Evolutionary conservation across 2,113 vertebrate species (phyloP), one percentile per base, ranked within the genome.

Genomic region (Gallinago media): DNA sequence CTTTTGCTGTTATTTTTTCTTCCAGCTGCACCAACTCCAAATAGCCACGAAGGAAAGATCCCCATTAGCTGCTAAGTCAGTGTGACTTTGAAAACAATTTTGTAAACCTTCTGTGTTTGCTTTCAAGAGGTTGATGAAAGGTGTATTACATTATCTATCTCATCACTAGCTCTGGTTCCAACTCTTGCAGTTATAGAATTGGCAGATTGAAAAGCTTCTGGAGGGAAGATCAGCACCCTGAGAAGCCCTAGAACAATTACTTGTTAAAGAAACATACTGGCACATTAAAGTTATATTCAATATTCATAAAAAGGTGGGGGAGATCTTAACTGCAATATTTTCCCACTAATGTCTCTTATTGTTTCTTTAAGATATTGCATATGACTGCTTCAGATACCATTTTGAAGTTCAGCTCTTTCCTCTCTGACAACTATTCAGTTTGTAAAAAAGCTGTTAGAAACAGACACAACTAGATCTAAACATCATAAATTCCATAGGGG

Each of bases 1-100:
- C 22, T 68, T 29, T 80, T 96, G 76, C 38, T 76, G 34, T 80
- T 96, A 95, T 38, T 92, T 94, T 91, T 97, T 91, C 32, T 96
- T 86, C 44, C 68, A 96, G 50, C 65, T 93, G 20, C 11, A 63
- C 52, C 2, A 1, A 11, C 36, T 92, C 38, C 50, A 82, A 74
- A 71, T 16, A 85, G 38, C 15, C 42, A 83, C 40, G n/a, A 67
- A 89, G 49, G 12, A 65, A 85, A 94, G 44, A 74, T 50, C 12
- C 38, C 61, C 34, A 49, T 79, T 82, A 89, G 22, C 5, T 87
- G 29, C 20, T 72, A 89, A 20, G 49, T 85, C 44, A 78, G 27
- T 61, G 58, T 86, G 59, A 23, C 31, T 94, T 92, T 52, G 75
- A 76, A 88, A 94, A 49, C 9, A 55, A 50, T 77, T 91, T 31